Evolutionary conservation across 2,888 invertebrate genomes (phyloP).

Genomic region (Asteroscopus sphinx): DNA sequence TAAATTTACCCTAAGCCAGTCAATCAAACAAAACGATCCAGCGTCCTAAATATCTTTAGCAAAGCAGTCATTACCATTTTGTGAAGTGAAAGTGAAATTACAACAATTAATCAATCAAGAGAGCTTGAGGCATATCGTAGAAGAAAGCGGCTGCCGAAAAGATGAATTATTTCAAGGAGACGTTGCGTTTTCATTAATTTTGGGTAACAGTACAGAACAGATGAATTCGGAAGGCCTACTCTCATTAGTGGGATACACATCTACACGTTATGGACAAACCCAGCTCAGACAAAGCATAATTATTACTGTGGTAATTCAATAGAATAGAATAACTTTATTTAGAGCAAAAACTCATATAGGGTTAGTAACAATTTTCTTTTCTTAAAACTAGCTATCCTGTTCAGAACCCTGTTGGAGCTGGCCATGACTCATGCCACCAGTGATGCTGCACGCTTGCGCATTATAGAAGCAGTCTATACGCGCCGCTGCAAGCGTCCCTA

Average conservation of each 20-base stretch:
- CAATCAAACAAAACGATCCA: slow-evolving; percentile 5
- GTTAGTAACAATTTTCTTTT: too few relatives aligned
- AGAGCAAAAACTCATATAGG: too few relatives aligned
- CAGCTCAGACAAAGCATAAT: too few relatives aligned
- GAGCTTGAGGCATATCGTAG: slow-evolving; percentile 25
- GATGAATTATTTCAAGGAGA: slow-evolving; percentile 47
- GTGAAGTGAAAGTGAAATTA: slow-evolving; percentile 33
- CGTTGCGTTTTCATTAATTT: slow-evolving; percentile 48
- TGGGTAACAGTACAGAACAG: slow-evolving; percentile 1
- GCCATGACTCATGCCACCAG: too few relatives aligned
- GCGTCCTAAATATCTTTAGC: slow-evolving; percentile 13
- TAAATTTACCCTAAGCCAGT: background rate
- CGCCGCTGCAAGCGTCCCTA: too few relatives aligned
- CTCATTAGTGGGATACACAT: background rate
- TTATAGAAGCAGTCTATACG: too few relatives aligned
- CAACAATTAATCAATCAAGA: slow-evolving; percentile 52
- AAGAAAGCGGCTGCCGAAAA: slow-evolving; percentile 41
- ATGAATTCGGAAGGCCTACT: slow-evolving; percentile 4
- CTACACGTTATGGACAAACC: background rate
- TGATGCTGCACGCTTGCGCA: too few relatives aligned
- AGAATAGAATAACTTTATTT: too few relatives aligned
- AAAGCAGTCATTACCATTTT: slow-evolving; percentile 37
- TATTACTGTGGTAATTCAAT: too few relatives aligned
- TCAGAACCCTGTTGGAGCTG: too few relatives aligned
- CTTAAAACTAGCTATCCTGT: too few relatives aligned